Evolutionary conservation across 2,888 invertebrate species (phyloP).

Genomic region (Papilio gigon): DNA sequence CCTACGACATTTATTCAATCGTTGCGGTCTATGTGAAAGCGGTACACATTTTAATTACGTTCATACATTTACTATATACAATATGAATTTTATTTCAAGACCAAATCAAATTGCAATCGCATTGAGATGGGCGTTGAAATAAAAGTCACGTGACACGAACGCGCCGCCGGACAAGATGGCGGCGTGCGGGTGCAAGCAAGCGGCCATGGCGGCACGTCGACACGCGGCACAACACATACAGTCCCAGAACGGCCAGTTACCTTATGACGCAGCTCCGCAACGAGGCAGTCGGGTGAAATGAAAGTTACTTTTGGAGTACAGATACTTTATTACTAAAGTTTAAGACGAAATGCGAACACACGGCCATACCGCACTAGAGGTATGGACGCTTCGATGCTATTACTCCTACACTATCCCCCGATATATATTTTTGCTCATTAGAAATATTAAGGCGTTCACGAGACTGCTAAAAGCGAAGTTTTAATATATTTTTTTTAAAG

Average conservation of each 20-base stretch:
- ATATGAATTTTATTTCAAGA: constrained; percentile 33
- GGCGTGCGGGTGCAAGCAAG: constrained; percentile 53
- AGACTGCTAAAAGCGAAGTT: constrained; percentile 69
- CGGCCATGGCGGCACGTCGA: constrained; percentile 55
- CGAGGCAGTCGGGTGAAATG: constrained; percentile 77
- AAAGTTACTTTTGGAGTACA: constrained; percentile 81
- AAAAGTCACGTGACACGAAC: constrained; percentile 19
- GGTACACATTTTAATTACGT: constrained; percentile 3
- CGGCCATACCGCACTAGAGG: constrained; percentile 34
- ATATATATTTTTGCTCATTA: constrained; percentile 45
- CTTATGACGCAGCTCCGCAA: constrained; percentile 74
- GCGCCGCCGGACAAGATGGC: constrained; percentile 24
- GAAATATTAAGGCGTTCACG: constrained; percentile 64
- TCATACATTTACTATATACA: constrained; percentile 25
- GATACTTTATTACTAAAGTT: constrained; percentile 81
- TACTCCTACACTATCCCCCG: too few species aligned
- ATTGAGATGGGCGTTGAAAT: constrained; percentile 33
- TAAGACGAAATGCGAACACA: constrained; percentile 72
- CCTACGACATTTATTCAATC: constrained; percentile 18
- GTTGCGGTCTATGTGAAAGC: constrained; percentile 33
- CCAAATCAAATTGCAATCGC: not conserved
- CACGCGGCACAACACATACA: constrained; percentile 64
- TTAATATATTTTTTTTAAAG: constrained; percentile 59
- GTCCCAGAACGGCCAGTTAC: constrained; percentile 65
- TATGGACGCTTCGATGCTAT: not conserved